Percentiles rank a stretch among this genome's conserved stretches.
Conservation (phyloP, 2,888 invertebrate genomes). For the Laspeyria flexula region DNA sequence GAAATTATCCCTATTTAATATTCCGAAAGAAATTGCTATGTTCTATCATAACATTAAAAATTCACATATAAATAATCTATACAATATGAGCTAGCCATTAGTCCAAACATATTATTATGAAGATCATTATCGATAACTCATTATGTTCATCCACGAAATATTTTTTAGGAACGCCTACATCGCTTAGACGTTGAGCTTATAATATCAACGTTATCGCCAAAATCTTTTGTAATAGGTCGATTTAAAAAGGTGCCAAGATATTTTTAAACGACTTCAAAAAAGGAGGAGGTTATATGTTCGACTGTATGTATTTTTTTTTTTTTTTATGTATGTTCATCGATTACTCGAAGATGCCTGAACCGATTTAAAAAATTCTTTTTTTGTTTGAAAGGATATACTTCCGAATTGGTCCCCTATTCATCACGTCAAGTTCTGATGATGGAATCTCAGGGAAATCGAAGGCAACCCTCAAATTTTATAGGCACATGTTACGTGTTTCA, state of each 20-base stretch:
- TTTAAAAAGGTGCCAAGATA: constrained; percentile 33
- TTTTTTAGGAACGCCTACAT: constrained; percentile 69
- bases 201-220: constrained; percentile 49
- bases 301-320: too few species aligned
- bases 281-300: too few species aligned
- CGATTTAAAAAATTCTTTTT: too few species aligned
- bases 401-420: too few species aligned
- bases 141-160: constrained; percentile 70
- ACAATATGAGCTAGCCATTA: constrained; percentile 54
- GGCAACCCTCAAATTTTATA: too few species aligned
- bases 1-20: constrained; percentile 13
- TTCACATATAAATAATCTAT: constrained; percentile 48
- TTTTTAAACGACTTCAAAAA: too few species aligned
- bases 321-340: too few species aligned
- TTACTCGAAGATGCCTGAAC: too few species aligned
- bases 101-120: constrained; percentile 61
- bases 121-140: constrained; percentile 75
- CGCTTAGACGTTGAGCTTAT: constrained; percentile 48
- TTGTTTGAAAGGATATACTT: too few species aligned
- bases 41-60: constrained; percentile 34
- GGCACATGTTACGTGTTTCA: too few species aligned
- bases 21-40: constrained; percentile 26
- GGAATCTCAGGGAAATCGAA: too few species aligned
- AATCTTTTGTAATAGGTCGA: constrained; percentile 31
- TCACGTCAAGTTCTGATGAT: too few species aligned